phyloP scores from a whole-genome alignment of 2,888 invertebrate species.

The Tuta absoluta region DNA sequence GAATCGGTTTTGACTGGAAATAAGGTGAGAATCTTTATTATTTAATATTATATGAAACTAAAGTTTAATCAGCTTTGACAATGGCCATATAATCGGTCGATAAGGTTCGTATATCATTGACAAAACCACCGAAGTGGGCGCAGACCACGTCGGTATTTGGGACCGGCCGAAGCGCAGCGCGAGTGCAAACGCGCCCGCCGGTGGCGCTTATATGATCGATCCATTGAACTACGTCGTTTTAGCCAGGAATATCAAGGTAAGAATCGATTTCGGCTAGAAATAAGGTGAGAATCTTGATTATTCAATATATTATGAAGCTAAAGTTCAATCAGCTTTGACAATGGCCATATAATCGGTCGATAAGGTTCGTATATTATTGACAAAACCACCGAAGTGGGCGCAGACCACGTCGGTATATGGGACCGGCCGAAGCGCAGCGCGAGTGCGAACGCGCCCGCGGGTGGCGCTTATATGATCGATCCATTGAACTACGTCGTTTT shows the following conservation, averaged over 20 bases:
- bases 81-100: too few relatives aligned
- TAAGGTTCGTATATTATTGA: too few relatives aligned
- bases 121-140: slow-evolving; percentile 55
- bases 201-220: slow-evolving; percentile 77
- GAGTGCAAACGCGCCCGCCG: slow-evolving; percentile 62
- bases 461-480: slow-evolving; percentile 78
- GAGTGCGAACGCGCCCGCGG: slow-evolving; percentile 62
- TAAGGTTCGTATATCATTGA: too few relatives aligned
- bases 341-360: too few relatives aligned
- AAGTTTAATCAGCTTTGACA: too few relatives aligned
- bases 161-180: slow-evolving; percentile 81
- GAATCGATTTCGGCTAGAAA: neutral
- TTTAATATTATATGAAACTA: too few relatives aligned
- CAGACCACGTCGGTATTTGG: slow-evolving; percentile 81
- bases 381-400: slow-evolving; percentile 55
- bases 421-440: slow-evolving; percentile 81
- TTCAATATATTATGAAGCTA: too few relatives aligned
- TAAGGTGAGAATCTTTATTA: too few relatives aligned
- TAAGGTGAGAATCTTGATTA: too few relatives aligned
- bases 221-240: slow-evolving; percentile 60
- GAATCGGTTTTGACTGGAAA: neutral
- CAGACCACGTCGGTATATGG: slow-evolving; percentile 81
- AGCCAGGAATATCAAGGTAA: slow-evolving; percentile 66
- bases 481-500: slow-evolving; percentile 60
- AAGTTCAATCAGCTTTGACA: too few relatives aligned